Evolutionary conservation across 2,113 vertebrate genomes (phyloP), one percentile per base, ranked within the genome.

Genomic region (Actinemys pallida): DNA sequence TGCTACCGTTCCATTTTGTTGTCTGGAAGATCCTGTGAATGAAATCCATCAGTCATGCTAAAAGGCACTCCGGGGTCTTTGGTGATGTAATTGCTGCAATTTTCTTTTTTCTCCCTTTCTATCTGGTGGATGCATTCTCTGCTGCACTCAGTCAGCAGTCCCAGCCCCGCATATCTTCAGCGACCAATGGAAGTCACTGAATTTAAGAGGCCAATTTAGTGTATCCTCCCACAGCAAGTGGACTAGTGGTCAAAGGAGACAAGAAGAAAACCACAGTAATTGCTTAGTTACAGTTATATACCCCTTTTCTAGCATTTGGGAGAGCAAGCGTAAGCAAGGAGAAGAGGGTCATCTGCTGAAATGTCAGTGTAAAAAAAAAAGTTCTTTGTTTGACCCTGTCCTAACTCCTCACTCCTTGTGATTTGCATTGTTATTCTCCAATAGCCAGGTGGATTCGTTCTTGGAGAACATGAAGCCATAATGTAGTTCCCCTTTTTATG

Each of bases 11-110:
- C 84, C 8, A 2, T 62, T 72, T 88, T 31, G 8, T 91, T 94
- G 49, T 78, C 87, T 93, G 81, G 22, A 92, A 81, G 52, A 83
- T 65, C 81, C 54, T 0, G 1, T 76, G 81, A 92, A 83, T 82
- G 59, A 94, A 93, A 81, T 49, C 83, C 54, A n/a, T 52, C 59
- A 52, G 0, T 65, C 87, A 75, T 1, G 1, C 87, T 91, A 54
- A 93, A 78, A 2, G 10, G 5, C 39, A 92, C 6, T 0, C 25
- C 72, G 83, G 93, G 54, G 57, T 85, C 53, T 79, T 45, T 49
- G 47, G 85, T 57, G 83, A 16, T 31, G 20, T 84, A 83, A 93
- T 78, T 91, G 91, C 47, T 89, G 53, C 80, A 90, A 27, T 94
- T 87, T 93, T 76, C 16, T 72, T 81, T n/a, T 82, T 93, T 53